A percentile compares a stretch with the other conserved stretches of the same genome.
phyloP scores from a whole-genome alignment of 2,888 invertebrate genomes.

The Adela reaumurella region DNA sequence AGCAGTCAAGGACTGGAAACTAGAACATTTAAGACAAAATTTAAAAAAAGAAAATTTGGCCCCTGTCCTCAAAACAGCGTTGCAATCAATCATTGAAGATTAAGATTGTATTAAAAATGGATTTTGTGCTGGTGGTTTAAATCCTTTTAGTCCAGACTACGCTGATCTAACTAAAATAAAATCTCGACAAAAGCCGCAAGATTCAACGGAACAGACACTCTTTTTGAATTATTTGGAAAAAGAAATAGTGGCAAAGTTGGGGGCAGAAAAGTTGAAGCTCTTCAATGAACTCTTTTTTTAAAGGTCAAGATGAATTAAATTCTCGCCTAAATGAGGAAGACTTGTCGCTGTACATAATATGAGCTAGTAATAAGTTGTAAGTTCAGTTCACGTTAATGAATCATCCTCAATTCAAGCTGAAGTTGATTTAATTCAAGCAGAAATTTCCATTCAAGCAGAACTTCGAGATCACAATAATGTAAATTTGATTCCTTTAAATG shows the following conservation, averaged over 20 bases:
- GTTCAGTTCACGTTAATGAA: constrained; percentile 2
- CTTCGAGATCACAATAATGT: constrained; percentile 1
- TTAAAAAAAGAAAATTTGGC: constrained; percentile 15
- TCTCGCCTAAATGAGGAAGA: constrained; percentile 9
- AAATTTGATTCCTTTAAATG: constrained; percentile 2
- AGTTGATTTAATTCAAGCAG: constrained; percentile 3
- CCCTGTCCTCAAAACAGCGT: constrained; percentile 11
- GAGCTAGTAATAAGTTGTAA: constrained; percentile 11
- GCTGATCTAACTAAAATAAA: too few relatives aligned
- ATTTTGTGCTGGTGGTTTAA: constrained; percentile 14
- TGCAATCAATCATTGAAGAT: constrained; percentile 4
- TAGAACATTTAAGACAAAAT: constrained; percentile 10
- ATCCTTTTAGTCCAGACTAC: constrained; percentile 16
- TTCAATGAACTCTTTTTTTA: constrained; percentile 13
- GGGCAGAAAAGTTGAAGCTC: constrained; percentile 11
- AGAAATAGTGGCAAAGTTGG: constrained; percentile 11
- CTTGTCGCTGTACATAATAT: constrained; percentile 9
- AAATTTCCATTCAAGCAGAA: constrained; percentile 7
- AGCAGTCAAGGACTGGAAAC: constrained; percentile 13
- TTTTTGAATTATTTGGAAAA: constrained; percentile 13
- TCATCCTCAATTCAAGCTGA: constrained; percentile 1
- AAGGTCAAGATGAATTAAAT: constrained; percentile 9
- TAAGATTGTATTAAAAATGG: constrained; percentile 13
- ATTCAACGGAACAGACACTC: constrained; percentile 5
- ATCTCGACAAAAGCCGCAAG: constrained; percentile 7